A percentile compares a stretch with the other conserved stretches of the same genome.
Conservation (phyloP, 2,113 vertebrate species). For the Burhinus oedicnemus region DNA sequence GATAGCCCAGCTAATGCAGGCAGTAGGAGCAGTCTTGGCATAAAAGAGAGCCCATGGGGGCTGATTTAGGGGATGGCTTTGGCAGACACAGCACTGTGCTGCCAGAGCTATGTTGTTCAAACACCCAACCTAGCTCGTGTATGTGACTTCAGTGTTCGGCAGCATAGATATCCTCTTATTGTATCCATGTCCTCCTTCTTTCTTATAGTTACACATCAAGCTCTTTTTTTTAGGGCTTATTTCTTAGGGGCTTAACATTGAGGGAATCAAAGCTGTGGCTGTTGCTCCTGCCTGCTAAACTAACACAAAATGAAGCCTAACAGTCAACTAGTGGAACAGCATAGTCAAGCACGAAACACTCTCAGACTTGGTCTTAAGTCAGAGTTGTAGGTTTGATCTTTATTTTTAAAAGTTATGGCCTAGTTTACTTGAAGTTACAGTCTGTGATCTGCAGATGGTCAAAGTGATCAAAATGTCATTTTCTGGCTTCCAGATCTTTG, state of each 20-base stretch:
- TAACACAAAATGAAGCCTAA: not conserved
- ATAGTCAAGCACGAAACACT: not conserved
- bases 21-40: not conserved
- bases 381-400: not conserved
- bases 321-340: not conserved
- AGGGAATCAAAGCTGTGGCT: not conserved
- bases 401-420: not conserved
- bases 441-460: not conserved
- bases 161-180: not conserved
- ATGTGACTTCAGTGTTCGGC: not conserved
- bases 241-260: not conserved
- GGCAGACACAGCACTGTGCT: not conserved
- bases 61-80: not conserved
- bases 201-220: not conserved
- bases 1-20: not conserved
- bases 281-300: not conserved
- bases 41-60: not conserved
- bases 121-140: not conserved
- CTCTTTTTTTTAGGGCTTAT: not conserved
- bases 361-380: not conserved
- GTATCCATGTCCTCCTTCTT: not conserved
- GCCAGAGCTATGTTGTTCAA: accelerated
- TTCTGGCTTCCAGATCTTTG: not conserved
- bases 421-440: not conserved
- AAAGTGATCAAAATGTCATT: not conserved